Evolutionary conservation across 2,113 vertebrate genomes (phyloP), one percentile per base, ranked within the genome.

Genomic region (Hystrix brachyura): DNA sequence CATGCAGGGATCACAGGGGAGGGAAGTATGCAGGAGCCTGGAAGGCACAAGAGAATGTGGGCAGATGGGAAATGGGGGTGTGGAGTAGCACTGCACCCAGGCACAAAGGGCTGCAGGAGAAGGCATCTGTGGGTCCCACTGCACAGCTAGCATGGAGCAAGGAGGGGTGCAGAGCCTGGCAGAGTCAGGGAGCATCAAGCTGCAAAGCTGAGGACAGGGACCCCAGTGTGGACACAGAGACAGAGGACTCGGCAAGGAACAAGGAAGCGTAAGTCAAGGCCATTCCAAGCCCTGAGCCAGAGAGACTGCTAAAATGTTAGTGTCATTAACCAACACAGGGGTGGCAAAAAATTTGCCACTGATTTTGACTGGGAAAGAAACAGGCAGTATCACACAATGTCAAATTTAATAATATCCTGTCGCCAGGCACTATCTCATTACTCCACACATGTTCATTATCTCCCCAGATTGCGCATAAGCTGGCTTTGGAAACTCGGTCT

Each of bases 381-480:
- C 71, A 84, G 81, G 87, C 83, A 83, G 34, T 17, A 79, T 84
- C 79, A 43, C 83, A 76, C 78, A 62, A 25, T 80, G 88, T 94
- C 93, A 71, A 9, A 80, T 84, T 82, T 94, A 95, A 97, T 97
- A 85, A 96, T 59, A 95, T 64, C 93, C 94, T 96, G 94, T 96
- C 82, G 6, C 93, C 59, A 7, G 0, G n/a, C 65, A 81, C 82
- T 7, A 0, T 55, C 85, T 97, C 96, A 91, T 94, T 91, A 95
- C 78, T 88, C 92, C 94, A 94, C 95, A 95, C 85, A 34, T 94
- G 93, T 89, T 90, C 96, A 94, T 96, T 93, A 96, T 88, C 96
- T 92, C 91, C 95, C 91, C 89, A 93, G 96, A 93, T 23, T 69
- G 86, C 2, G 81, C 51, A 86, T 25, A 79, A 85, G 93, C 92